A percentile compares a stretch with the other conserved stretches of the same genome.
These are phyloP conservation scores for Tokudaia muenninki DNA, from an alignment of 2,797 vertebrate genomes.

Conservation along the genomic window DNA sequence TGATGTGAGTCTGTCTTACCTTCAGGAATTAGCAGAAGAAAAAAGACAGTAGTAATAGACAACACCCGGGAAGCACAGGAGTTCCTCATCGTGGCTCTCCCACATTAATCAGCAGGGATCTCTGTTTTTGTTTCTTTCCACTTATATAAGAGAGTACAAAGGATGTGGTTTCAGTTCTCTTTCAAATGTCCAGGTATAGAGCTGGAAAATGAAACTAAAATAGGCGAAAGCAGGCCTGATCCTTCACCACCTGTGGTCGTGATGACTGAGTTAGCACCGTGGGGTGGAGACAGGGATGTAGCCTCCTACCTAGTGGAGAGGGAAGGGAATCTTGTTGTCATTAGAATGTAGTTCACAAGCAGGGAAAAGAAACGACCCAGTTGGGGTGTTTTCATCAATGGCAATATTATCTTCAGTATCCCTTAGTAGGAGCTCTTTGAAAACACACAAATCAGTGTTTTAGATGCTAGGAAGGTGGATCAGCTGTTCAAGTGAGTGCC, in stretches of 20 bases:
- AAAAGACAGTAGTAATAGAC: not conserved
- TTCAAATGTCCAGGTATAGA: conserved; percentile 9
- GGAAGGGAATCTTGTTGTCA: not conserved
- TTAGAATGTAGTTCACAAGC: not conserved
- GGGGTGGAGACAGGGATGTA: rapidly evolving
- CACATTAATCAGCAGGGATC: conserved; percentile 18
- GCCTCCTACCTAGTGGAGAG: not conserved
- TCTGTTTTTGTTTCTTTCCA: conserved; percentile 2
- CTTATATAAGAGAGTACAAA: conserved; percentile 64
- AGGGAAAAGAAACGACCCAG: not conserved
- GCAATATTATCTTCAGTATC: not conserved
- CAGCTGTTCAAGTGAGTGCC: not conserved
- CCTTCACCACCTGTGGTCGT: rapidly evolving
- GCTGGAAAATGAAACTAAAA: conserved; percentile 12
- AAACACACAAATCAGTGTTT: conserved; percentile 18
- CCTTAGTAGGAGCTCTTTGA: not conserved
- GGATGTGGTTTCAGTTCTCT: conserved; percentile 83
- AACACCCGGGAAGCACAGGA: not conserved
- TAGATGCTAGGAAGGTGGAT: not conserved
- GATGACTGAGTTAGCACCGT: not conserved
- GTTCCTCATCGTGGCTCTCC: conserved; percentile 79
- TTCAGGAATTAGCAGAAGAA: conserved; percentile 78
- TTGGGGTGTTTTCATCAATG: not conserved
- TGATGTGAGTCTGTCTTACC: conserved; percentile 76
- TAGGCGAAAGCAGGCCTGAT: not conserved